phyloP scores from a whole-genome alignment of 2,888 invertebrate species.

The Mythimna loreyi region DNA sequence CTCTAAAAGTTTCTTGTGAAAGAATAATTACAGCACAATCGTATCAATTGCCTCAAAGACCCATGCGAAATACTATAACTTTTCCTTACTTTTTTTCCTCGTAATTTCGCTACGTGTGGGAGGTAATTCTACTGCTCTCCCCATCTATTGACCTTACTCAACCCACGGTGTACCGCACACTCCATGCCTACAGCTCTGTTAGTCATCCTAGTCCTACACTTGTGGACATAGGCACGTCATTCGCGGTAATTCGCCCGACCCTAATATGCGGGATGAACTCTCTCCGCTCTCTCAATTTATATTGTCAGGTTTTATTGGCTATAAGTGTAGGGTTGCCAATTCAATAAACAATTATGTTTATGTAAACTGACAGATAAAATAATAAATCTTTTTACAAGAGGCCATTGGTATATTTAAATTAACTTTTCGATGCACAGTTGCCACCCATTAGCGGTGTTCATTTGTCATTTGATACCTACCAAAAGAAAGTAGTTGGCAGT shows the following conservation, averaged over 20 bases:
- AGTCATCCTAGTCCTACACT: slow-evolving; percentile 54
- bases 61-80: neutral
- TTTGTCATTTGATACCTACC: slow-evolving; percentile 20
- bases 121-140: slow-evolving; percentile 2
- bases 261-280: slow-evolving; percentile 75
- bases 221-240: slow-evolving; percentile 44
- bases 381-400: neutral
- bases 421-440: neutral
- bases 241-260: slow-evolving; percentile 73
- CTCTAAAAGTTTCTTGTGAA: neutral
- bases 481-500: slow-evolving; percentile 37
- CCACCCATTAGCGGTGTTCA: neutral
- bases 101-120: slow-evolving; percentile 22
- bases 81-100: neutral
- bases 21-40: neutral
- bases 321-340: slow-evolving; percentile 69
- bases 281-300: slow-evolving; percentile 72
- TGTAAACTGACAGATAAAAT: too few relatives aligned
- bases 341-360: neutral
- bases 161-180: slow-evolving; percentile 40
- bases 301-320: slow-evolving; percentile 71
- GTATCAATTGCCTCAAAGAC: neutral
- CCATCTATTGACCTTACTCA: slow-evolving; percentile 45
- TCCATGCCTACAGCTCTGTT: slow-evolving; percentile 23
- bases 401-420: neutral